Evolutionary conservation across 2,113 vertebrate genomes (phyloP), one percentile per base, ranked within the genome.

Genomic region (Xiphophorus hellerii): DNA sequence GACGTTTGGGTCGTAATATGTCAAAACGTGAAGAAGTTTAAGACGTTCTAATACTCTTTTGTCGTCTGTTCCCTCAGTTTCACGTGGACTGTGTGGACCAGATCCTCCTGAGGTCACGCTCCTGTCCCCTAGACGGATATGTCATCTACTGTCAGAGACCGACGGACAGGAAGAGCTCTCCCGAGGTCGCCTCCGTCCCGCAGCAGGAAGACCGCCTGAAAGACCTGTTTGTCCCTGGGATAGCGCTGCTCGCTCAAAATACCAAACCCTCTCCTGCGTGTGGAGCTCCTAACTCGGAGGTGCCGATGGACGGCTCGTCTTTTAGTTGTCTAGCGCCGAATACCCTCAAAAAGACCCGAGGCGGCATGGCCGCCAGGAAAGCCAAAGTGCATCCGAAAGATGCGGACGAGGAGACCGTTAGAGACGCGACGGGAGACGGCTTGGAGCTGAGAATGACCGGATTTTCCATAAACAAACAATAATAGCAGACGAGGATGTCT

Each of bases 111-210:
- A 74, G 79, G 71, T 90, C 86, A 42, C 94, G 90, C 80, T 80
- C 86, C 28, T 93, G 92, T 71, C 95, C 95, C 22, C 31, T 95
- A 87, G 94, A 96, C 70, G 90, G 93, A 39, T 88, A 93, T 13
- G 83, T 91, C 67, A 76, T 94, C 64, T 93, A 92, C 81, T 94
- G 91, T 72, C 90, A 85, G 90, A 90, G 88, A 37, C 35, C 70
- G 10, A 62, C 1, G 8, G 17, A 79, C 51, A 31, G 17, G 63
- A 88, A 84, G 79, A 66, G 28, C 37, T 63, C 70, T 28, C 10
- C 27, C 8, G 77, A 73, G 66, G 39, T 25, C 8, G n/a, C 85
- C 68, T 81, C 78, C 8, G 30, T 27, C 58, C 82, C 58, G 51
- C 63, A 33, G 68, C 44, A 68, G 62, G 86, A 91, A 6, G 74